phyloP scores from a whole-genome alignment of 2,888 invertebrate genomes.

The Dorcus parallelipipedus region DNA sequence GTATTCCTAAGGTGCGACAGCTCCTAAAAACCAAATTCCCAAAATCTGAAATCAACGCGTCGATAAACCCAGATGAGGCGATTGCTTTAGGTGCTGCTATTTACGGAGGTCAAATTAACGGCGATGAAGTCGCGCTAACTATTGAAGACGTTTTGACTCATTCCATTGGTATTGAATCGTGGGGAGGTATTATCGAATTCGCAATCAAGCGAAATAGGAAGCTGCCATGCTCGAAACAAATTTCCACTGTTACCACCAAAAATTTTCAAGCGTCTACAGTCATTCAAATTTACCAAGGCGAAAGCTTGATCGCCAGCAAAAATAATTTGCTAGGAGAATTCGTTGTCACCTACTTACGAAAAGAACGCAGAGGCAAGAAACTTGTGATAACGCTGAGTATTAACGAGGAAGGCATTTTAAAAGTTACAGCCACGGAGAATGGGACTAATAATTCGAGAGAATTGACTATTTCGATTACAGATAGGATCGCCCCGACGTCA shows the following conservation, averaged over 20 bases:
- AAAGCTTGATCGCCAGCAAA: not conserved
- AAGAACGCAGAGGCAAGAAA: not conserved
- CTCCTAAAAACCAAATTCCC: constrained; percentile 26
- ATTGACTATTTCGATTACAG: not conserved
- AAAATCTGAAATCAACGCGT: constrained; percentile 21
- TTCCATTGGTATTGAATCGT: constrained; percentile 20
- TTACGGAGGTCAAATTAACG: constrained; percentile 23
- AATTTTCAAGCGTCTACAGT: constrained; percentile 19
- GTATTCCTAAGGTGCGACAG: constrained; percentile 31
- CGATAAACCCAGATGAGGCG: constrained; percentile 32
- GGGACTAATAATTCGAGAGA: not conserved
- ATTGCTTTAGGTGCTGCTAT: constrained; percentile 34
- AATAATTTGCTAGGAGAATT: constrained; percentile 5
- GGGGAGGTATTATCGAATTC: constrained; percentile 21
- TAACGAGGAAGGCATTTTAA: constrained; percentile 4
- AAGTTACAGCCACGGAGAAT: not conserved
- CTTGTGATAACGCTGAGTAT: constrained; percentile 4
- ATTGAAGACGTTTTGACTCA: not conserved
- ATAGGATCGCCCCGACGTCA: no score
- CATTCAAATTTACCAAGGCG: constrained; percentile 8
- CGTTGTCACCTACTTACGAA: not conserved
- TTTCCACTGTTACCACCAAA: constrained; percentile 9
- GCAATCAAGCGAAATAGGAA: constrained; percentile 27
- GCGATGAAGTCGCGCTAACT: constrained; percentile 11
- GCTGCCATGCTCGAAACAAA: constrained; percentile 16